Evolutionary conservation across 2,797 vertebrate genomes (phyloP).

Genomic region (Hemitrygon akajei): DNA sequence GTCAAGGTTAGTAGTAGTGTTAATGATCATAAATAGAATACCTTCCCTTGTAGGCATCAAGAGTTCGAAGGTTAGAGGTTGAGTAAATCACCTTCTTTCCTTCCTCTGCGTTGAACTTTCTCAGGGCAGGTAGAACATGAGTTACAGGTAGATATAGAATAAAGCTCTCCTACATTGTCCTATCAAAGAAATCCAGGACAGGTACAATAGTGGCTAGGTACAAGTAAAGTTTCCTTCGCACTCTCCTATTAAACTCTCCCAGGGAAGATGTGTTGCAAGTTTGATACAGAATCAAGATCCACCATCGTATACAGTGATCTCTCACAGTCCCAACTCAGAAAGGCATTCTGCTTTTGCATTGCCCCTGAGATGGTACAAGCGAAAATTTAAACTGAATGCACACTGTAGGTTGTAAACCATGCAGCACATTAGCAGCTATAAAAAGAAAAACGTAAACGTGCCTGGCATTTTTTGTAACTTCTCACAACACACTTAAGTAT

Average conservation of each 20-base stretch:
- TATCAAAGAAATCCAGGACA: neutral
- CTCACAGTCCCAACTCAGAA: neutral
- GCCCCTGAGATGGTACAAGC: neutral
- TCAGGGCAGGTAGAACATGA: neutral
- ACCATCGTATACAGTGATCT: neutral
- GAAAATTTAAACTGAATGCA: neutral
- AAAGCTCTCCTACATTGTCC: neutral
- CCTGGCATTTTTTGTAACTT: neutral
- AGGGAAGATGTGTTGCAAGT: neutral
- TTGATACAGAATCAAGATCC: neutral
- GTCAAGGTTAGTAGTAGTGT: conserved; percentile 26
- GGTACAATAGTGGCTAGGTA: neutral
- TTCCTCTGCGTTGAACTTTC: neutral
- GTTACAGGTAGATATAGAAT: neutral
- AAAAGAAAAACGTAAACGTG: neutral
- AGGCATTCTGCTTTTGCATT: no score
- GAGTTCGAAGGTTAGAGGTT: neutral
- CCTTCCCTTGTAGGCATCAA: conserved; percentile 14
- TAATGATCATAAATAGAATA: conserved; percentile 11
- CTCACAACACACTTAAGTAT: neutral
- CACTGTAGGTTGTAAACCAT: neutral
- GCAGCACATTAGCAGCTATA: neutral
- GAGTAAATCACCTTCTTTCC: neutral
- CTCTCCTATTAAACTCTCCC: neutral
- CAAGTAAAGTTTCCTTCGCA: neutral